Percentiles rank a stretch among this genome's conserved stretches.
These are phyloP conservation scores for Apostichopus parvimensis DNA, from an alignment of 35 echinoderm and acorn worm species.

Conservation along the genomic window DNA sequence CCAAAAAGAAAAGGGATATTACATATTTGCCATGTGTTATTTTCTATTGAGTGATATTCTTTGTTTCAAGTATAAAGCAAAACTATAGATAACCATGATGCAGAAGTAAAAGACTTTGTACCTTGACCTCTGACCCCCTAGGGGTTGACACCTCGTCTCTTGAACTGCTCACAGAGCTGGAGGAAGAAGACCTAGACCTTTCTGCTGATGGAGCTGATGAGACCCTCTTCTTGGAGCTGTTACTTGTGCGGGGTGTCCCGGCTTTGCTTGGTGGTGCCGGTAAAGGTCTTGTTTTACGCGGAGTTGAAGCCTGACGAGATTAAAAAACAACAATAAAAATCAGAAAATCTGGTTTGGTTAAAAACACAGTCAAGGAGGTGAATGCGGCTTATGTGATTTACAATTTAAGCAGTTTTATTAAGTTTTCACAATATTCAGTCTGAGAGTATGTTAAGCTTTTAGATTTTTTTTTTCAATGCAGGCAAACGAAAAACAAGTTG, in stretches of 20 bases:
- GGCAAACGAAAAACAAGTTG: no score
- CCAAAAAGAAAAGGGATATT: neutral
- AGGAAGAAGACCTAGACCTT: constrained; percentile 47
- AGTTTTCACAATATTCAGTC: no score
- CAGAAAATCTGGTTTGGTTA: no score
- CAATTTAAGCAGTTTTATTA: no score
- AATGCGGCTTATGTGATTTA: no score
- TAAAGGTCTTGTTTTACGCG: constrained; percentile 73
- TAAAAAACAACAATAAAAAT: neutral
- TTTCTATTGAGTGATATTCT: neutral
- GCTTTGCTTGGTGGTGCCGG: constrained; percentile 80
- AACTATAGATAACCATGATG: no score
- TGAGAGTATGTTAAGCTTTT: no score
- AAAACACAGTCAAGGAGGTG: no score
- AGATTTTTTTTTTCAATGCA: no score
- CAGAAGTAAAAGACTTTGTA: neutral
- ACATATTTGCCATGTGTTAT: neutral
- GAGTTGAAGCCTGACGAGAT: constrained; percentile 4
- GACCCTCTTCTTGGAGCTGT: constrained; percentile 64
- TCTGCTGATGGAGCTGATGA: constrained; percentile 46
- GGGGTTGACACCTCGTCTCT: constrained; percentile 85
- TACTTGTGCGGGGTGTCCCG: constrained; percentile 81
- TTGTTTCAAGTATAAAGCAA: neutral
- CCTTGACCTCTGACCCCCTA: constrained; percentile 44
- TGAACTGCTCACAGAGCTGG: constrained; percentile 90